Evolutionary conservation across 2,113 vertebrate genomes (phyloP).

Genomic region (Girardinichthys multiradiatus): DNA sequence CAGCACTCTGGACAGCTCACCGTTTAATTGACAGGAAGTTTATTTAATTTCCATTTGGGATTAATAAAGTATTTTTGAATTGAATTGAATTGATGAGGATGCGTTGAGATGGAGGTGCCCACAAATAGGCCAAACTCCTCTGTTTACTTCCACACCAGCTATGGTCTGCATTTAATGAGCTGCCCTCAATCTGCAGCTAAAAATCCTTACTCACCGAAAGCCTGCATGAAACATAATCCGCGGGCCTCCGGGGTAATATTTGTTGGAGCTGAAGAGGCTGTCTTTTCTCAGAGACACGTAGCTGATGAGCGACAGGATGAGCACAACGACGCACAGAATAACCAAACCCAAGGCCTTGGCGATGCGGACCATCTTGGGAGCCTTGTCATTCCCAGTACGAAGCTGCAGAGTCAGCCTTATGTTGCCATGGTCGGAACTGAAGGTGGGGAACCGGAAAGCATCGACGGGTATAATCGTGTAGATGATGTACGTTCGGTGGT

Average conservation of each 20-base stretch:
- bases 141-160: conserved; percentile 24
- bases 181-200: not conserved
- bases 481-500: conserved; percentile 45
- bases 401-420: conserved; percentile 48
- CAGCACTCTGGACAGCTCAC: conserved; percentile 60
- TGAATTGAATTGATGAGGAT: no score
- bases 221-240: conserved; percentile 96
- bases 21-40: conserved; percentile 11
- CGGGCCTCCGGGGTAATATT: conserved; percentile 89
- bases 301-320: conserved; percentile 95
- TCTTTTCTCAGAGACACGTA: conserved; percentile 95
- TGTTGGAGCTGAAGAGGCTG: conserved; percentile 90
- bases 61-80: no score
- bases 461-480: conserved; percentile 24
- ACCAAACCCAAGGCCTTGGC: conserved; percentile 92
- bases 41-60: no score
- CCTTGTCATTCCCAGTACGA: conserved; percentile 62
- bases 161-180: not conserved
- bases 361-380: conserved; percentile 92
- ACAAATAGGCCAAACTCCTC: conserved; percentile 24
- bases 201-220: conserved; percentile 87
- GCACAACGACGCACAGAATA: conserved; percentile 92
- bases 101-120: not conserved
- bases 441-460: conserved; percentile 8
- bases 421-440: conserved; percentile 25